Percentiles rank a stretch among this genome's conserved stretches.
These are phyloP conservation scores for Calidris pugnax DNA, from an alignment of 2,113 vertebrate species.

Conservation along the genomic window DNA sequence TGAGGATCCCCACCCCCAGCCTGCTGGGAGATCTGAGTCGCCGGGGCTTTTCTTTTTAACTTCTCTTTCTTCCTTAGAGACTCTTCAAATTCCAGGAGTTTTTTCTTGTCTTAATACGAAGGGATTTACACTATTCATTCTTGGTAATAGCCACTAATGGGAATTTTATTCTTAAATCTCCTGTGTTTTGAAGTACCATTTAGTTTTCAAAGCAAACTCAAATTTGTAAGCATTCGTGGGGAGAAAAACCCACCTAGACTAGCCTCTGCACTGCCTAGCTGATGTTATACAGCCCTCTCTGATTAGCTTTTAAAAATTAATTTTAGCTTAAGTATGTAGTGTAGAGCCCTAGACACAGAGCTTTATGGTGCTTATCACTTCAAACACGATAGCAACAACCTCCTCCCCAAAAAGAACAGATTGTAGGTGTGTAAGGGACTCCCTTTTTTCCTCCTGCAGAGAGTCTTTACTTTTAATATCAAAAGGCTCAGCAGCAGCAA, in stretches of 20 bases:
- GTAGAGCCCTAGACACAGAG: background rate
- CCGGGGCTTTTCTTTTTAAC: background rate
- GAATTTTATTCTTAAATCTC: slow-evolving; percentile 6
- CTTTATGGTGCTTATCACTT: background rate
- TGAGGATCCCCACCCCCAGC: background rate
- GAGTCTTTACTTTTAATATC: background rate
- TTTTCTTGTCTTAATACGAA: background rate
- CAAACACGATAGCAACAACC: background rate
- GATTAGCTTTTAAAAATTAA: background rate
- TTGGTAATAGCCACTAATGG: slow-evolving; percentile 6
- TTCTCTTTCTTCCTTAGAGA: background rate
- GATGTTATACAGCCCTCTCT: background rate
- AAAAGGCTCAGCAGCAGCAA: background rate
- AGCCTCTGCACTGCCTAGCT: background rate
- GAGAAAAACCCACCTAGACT: background rate
- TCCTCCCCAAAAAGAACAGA: background rate
- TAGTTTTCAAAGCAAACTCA: slow-evolving; percentile 10
- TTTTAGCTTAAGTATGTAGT: background rate
- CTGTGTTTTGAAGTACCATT: background rate
- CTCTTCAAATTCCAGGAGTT: background rate
- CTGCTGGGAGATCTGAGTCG: background rate
- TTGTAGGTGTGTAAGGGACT: background rate
- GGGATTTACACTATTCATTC: background rate
- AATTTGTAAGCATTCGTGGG: background rate
- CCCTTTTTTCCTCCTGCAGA: background rate